Percentiles rank a stretch among this genome's conserved stretches.
Conservation (phyloP, 2,797 vertebrate species). For the Lateolabrax maculatus region DNA sequence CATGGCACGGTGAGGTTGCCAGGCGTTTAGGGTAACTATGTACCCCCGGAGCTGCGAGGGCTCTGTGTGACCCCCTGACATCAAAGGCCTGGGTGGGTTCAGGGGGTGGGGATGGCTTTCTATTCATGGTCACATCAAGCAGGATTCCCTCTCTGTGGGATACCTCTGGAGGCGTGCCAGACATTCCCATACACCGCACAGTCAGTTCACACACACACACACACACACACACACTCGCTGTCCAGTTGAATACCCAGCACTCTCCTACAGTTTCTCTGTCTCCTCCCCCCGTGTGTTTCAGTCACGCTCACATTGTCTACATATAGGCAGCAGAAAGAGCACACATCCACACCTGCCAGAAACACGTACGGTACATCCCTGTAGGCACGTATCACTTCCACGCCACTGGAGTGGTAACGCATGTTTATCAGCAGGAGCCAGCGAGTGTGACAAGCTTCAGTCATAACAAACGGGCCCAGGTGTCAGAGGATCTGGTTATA, state of each 20-base stretch:
- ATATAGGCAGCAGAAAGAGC: conserved; percentile 28
- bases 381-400: conserved; percentile 66
- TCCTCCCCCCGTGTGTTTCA: conserved; percentile 33
- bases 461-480: conserved; percentile 71
- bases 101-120: conserved; percentile 67
- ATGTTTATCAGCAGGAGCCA: conserved; percentile 63
- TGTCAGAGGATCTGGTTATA: conserved; percentile 49
- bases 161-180: conserved; percentile 74
- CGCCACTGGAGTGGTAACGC: conserved; percentile 53
- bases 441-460: conserved; percentile 62
- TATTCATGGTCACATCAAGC: conserved; percentile 79
- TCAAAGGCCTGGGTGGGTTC: conserved; percentile 78
- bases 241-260: conserved; percentile 40
- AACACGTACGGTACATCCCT: conserved; percentile 33
- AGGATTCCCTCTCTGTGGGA: conserved; percentile 78
- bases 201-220: conserved; percentile 56
- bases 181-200: conserved; percentile 67
- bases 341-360: conserved; percentile 6
- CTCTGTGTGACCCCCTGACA: conserved; percentile 75
- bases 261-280: conserved; percentile 26
- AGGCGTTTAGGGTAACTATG: conserved; percentile 73
- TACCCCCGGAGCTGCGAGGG: conserved; percentile 52
- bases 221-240: conserved; percentile 34
- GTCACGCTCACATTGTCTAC: conserved; percentile 49
- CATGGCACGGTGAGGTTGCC: conserved; percentile 70